Base-by-base conservation (phyloP, 1,140 invertebrate species). In the Batillaria attramentaria region DNA sequence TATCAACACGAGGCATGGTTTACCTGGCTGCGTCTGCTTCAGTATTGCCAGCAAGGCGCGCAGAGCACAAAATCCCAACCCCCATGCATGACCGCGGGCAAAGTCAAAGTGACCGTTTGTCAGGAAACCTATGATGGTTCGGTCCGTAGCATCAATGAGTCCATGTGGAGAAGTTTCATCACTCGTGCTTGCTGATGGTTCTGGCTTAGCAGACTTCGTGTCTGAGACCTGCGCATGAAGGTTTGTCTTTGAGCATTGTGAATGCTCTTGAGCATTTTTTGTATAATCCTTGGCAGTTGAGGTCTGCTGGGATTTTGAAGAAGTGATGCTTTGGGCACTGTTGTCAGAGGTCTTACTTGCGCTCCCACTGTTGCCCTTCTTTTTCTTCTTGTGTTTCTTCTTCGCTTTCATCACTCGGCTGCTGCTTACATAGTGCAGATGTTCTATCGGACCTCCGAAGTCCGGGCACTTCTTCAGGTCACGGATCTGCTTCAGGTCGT, bases 41-140 rank as follows among this genome's bases (percentile, higher is more conserved):
- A 83, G 8, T 24, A 86, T 54, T 41, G 82, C 41, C 42, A 81
- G 33, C 35, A 89, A 46, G 37, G 83, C 86, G 16, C 74, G 13
- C 13, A 86, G 16, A 24, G 86, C 83, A 72, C 85, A 88, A 69
- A 87, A 90, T 24, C 87, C 90, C 13, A 85, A 46, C 16, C 86
- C 88, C 57, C 76, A 57, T 0, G 87, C 89, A 60, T 81, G 79
- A 18, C 89, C 89, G 62, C 76, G 70, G 28, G 79, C 93, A 81
- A 94, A 94, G 83, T 93, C 94, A 87, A 94, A 96, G 43, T 92
- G 93, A 39, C 95, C 95, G 80, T 93, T 90, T 54, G 91, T 92
- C 16, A 96, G 85, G 90, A 94, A 97, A 62, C 96, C 96, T 83
- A 96, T 93, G 3, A 95, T 91, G 88, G 94, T 91, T 83, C 95